Conservation (phyloP, 2,888 invertebrate species). For the Drosophila mulleri region DNA sequence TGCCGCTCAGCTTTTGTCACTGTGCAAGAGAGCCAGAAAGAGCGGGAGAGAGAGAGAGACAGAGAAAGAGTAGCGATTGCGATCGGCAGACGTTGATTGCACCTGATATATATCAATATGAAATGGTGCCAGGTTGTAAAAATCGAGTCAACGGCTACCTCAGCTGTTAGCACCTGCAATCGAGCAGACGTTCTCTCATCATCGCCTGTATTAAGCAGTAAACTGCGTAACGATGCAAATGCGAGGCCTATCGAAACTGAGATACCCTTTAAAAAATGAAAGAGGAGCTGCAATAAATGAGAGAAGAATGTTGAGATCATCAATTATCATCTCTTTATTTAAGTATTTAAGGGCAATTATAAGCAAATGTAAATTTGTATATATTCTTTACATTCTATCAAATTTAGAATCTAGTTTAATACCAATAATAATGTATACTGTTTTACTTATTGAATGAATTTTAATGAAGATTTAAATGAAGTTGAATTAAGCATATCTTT, state of each 20-base stretch:
- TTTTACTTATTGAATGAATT: too few species aligned
- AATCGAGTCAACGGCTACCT: conserved; percentile 52
- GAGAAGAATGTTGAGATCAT: background rate
- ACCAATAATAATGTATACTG: too few species aligned
- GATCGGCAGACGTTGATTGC: conserved; percentile 71
- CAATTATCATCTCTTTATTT: too few species aligned
- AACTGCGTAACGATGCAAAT: conserved; percentile 43
- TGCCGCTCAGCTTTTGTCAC: conserved; percentile 62
- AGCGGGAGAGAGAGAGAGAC: background rate
- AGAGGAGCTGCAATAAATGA: background rate
- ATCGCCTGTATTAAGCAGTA: conserved; percentile 61
- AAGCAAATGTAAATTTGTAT: too few species aligned
- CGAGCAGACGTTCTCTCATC: conserved; percentile 52
- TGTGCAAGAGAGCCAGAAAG: background rate
- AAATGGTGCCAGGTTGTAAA: conserved; percentile 59
- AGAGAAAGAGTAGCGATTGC: conserved; percentile 44
- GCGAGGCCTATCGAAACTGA: conserved; percentile 9
- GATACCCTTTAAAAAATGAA: conserved; percentile 33
- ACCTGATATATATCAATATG: conserved; percentile 69
- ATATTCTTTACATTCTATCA: too few species aligned
- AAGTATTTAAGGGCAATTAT: too few species aligned
- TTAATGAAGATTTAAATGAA: too few species aligned
- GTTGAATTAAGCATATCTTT: too few species aligned
- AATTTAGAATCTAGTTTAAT: too few species aligned
- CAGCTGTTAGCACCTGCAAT: conserved; percentile 67